Evolutionary conservation across 1,140 invertebrate species (phyloP), one percentile per base, ranked within the genome.

Genomic region (Philopotamus ludificatus): DNA sequence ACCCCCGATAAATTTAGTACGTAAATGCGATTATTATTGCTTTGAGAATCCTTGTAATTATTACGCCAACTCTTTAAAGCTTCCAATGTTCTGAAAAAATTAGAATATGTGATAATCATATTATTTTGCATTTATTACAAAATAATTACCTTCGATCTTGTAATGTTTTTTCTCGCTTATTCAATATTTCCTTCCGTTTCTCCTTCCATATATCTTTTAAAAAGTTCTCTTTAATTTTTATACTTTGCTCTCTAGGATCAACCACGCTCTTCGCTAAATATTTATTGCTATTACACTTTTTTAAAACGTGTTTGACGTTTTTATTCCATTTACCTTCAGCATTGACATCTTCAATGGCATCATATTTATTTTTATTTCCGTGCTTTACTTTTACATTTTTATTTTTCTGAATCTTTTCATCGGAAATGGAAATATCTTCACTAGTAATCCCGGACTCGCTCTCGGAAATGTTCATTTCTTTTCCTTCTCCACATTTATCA

Each of bases 1-100:
- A 74, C 75, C 1, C 57, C 69, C 1, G 74, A 73, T 1, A 74
- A 57, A 21, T 72, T 70, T 3, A 75, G 12, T 4, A 61, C 62
- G 47, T 71, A 71, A 71, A 74, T 74, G 50, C 72, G 74, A 1
- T 72, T 44, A 3, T 57, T 61, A 25, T 72, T 26, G 10, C 72
- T 44, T 60, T 80, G 73, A 23, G 60, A 70, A 10, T 68, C 71
- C 57, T 71, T 71, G 57, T 81, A 81, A 20, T 69, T 71, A 26
- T 70, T 73, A n/a, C 76, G 75, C 78, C 78, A 81, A 51, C 77
- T 76, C 26, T 72, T 74, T 1, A 81, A 63, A 0, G 74, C 66
- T 63, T 79, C 74, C 4, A 75, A 57, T 42, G 77, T 78, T 67
- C 79, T 81, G 51, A 7, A 72, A 73, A 60, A 45, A 25, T 21